Evolutionary conservation across 2,888 invertebrate genomes (phyloP), one percentile per base, ranked within the genome.

Genomic region (Monopis laevigella): DNA sequence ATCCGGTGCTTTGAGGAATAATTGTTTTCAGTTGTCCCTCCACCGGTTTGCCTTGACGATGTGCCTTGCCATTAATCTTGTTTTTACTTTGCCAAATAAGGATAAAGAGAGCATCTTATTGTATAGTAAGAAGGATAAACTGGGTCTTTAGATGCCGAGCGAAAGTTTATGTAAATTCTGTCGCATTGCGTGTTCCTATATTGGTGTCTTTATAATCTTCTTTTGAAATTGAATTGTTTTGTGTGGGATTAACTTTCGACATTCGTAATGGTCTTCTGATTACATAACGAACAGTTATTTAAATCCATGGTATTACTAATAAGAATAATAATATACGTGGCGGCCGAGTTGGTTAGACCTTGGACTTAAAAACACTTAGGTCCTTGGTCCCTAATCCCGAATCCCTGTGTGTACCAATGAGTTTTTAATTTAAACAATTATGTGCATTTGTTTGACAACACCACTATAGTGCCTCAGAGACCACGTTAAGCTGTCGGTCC

Each of bases 91-190:
- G 18, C 36, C 38, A 19, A 14, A 40, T 48, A 48, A 48, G 50
- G 47, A 49, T 53, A 54, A 53, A 49, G 55, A 55, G 55, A 52
- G 49, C 52, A 55, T 41, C 43, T 42, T 43, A 30, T 24, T 35
- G 24, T n/a, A n/a, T n/a, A n/a, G n/a, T n/a, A n/a, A n/a, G n/a
- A n/a, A 41, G 34, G 50, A 12, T 17, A 14, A 13, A 5, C 5
- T 4, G 10, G 34, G n/a, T 2, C 34, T 10, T 12, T 16, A 34
- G 17, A 34, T 34, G 34, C 8, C 34, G 34, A 34, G 34, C 34
- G 34, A 34, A 34, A 34, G 34, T 34, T 34, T 8, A 29, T 28
- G 4, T 12, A 28, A 6, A 10, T 28, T 11, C 4, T 28, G 28
- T 11, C 28, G 28, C 28, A 7, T 14, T 29, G 12, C 14, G 12